A percentile compares a stretch with the other conserved stretches of the same genome.
Conservation (phyloP, 2,113 vertebrate genomes). For the Alligator sinensis region DNA sequence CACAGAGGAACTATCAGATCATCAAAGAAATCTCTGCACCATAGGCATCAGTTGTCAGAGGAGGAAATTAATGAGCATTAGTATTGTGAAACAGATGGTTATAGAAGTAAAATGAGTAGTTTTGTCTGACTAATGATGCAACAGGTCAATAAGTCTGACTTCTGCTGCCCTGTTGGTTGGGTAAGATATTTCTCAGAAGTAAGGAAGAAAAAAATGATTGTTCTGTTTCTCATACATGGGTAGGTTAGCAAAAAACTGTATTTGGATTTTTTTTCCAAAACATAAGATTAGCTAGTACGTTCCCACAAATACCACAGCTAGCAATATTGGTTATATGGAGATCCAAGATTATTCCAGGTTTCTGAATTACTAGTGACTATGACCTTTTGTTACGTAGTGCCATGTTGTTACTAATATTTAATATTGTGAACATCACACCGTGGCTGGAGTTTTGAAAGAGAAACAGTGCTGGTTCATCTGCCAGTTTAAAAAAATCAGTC, state of each 20-base stretch:
- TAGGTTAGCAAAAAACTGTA: slow-evolving; percentile 15
- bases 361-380: neutral
- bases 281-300: neutral
- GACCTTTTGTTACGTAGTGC: neutral
- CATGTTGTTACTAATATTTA: no score
- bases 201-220: neutral
- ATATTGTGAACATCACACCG: no score
- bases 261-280: slow-evolving; percentile 21
- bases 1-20: neutral
- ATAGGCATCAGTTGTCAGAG: neutral
- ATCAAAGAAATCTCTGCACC: neutral
- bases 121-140: neutral
- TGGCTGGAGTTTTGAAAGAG: no score
- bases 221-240: neutral
- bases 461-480: no score
- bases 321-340: neutral
- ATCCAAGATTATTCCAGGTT: neutral
- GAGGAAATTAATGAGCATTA: neutral
- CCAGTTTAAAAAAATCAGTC: no score
- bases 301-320: slow-evolving; percentile 17
- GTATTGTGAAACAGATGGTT: neutral
- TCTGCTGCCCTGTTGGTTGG: neutral
- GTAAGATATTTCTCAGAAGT: neutral
- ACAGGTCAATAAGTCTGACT: neutral
- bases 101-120: neutral